These are phyloP conservation scores for Peromyscus maniculatus DNA, from an alignment of 2,113 vertebrate species.

Conservation along the genomic window DNA sequence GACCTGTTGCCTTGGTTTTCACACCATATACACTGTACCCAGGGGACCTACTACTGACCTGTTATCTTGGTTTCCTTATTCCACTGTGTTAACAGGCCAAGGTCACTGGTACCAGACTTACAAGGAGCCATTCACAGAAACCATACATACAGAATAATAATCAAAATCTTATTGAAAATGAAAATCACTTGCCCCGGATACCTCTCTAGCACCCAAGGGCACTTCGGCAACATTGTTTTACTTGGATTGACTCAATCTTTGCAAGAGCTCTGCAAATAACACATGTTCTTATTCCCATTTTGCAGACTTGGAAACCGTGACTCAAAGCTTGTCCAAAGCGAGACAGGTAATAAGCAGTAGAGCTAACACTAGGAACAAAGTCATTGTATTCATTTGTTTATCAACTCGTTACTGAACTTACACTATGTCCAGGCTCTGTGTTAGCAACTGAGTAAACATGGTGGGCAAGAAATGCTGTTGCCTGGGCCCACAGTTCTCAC, in stretches of 20 bases:
- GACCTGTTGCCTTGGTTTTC: background rate
- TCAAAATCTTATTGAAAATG: background rate
- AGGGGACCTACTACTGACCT: background rate
- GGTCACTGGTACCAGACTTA: background rate
- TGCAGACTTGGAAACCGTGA: conserved; percentile 21
- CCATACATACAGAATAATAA: background rate
- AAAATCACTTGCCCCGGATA: background rate
- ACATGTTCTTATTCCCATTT: background rate
- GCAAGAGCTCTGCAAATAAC: background rate
- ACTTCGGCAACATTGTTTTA: background rate
- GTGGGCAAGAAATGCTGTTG: background rate
- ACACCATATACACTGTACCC: background rate
- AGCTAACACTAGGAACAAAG: background rate
- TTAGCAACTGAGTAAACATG: background rate
- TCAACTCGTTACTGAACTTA: background rate
- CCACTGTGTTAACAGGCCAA: background rate
- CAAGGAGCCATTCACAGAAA: background rate
- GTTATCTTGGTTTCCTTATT: background rate
- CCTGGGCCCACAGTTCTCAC: background rate
- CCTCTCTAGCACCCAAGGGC: background rate
- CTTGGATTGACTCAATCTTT: background rate
- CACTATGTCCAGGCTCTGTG: background rate
- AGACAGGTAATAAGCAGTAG: background rate
- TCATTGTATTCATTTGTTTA: background rate
- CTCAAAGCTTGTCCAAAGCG: background rate